Base-by-base conservation (phyloP, 2,888 invertebrate species). In the Mesopsocus fuscifrons region DNA sequence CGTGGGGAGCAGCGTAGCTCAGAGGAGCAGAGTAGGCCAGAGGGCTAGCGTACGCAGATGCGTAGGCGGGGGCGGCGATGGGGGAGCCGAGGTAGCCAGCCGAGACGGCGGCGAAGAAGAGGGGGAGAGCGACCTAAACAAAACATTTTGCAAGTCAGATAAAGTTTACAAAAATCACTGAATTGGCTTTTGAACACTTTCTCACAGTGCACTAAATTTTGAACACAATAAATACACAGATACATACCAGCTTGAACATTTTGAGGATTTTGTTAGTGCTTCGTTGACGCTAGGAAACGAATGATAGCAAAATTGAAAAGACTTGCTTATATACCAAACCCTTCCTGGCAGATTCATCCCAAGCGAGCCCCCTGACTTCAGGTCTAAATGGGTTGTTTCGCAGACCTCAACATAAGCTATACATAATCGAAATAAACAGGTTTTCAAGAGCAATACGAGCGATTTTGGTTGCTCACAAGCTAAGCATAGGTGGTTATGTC, bases 21-120 rank as follows among this genome's bases (percentile, higher is more conserved):
- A 59, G 57, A 11, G 61, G 63, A 42, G 57, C 63, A 51, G 61
- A 63, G 54, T 20, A 61, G 52, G 56, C 61, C 43, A 53, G 57
- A 52, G 61, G 60, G 46, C 17, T 18, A 20, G 17, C 38, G 11
- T 38, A 38, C 17, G 23, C 52, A 34, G 41, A 35, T 11, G 44
- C 45, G 2, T 44, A 46, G 20, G 44, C 46, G 26, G 49, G 48
- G 33, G 47, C 49, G 8, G 45, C 43, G 17, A 47, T 66, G n/a
- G 65, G 55, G 34, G 53, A 57, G 48, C 64, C 57, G 48, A 65
- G 54, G 33, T 54, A 55, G 22, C 59, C 57, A 52, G 57, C 57
- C 34, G 59, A 56, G 34, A 53, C 54, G 42, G 57, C 55, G 47
- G 54, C 49, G 46, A 51, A 51, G 52, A 64, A 55, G 38, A 65